These are phyloP conservation scores for Musca vetustissima DNA, from an alignment of 1,140 invertebrate species.

Conservation along the genomic window DNA sequence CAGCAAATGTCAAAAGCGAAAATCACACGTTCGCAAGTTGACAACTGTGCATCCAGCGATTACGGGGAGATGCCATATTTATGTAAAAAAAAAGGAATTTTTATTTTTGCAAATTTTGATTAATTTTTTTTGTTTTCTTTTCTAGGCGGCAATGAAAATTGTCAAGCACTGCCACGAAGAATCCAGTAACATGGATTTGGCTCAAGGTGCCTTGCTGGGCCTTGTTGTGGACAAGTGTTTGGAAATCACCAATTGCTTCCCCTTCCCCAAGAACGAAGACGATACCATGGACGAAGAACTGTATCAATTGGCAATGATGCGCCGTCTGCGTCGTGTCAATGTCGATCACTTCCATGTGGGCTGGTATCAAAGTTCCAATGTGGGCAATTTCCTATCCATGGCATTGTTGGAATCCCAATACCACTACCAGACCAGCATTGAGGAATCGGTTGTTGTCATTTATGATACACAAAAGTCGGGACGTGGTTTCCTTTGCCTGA, in stretches of 20 bases:
- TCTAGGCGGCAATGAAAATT: slow-evolving; percentile 97
- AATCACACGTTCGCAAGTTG: slow-evolving; percentile 42
- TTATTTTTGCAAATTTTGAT: slow-evolving; percentile 5
- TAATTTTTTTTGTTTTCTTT: slow-evolving; percentile 25
- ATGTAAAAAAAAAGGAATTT: not conserved
- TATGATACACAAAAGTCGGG: slow-evolving; percentile 98
- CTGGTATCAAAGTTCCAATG: slow-evolving; percentile 99
- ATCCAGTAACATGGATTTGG: slow-evolving; percentile 92
- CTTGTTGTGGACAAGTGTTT: slow-evolving; percentile 91
- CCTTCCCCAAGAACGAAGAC: slow-evolving; percentile 88
- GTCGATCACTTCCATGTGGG: slow-evolving; percentile 99
- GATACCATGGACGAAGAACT: slow-evolving; percentile 94
- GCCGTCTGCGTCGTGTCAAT: slow-evolving; percentile 91
- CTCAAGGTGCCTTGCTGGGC: slow-evolving; percentile 94
- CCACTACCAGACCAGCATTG: slow-evolving; percentile 97
- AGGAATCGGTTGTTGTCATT: slow-evolving; percentile 97
- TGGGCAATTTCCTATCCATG: slow-evolving; percentile 92
- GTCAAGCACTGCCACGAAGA: slow-evolving; percentile 99
- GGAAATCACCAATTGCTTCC: slow-evolving; percentile 98
- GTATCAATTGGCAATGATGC: slow-evolving; percentile 96
- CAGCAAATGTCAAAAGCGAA: slow-evolving; percentile 10
- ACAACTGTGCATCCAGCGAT: slow-evolving; percentile 22
- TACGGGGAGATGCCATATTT: slow-evolving; percentile 5
- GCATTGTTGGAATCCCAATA: slow-evolving; percentile 94
- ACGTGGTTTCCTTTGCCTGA: slow-evolving; percentile 91